phyloP scores from a whole-genome alignment of 35 echinoderm and acorn worm species.

The Apostichopus japonicus region DNA sequence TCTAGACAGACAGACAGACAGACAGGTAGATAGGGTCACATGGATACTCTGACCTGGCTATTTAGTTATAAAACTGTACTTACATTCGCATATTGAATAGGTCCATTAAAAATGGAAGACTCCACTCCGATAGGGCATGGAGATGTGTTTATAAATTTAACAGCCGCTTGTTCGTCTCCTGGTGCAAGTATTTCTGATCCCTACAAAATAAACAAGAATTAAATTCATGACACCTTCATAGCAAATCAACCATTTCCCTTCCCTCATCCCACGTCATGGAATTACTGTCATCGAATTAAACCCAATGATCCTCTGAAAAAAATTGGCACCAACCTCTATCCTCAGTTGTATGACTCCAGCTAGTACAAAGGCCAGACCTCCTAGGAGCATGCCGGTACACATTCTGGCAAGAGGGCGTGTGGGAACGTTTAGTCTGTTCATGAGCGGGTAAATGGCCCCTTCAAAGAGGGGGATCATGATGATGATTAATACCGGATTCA shows the following conservation, averaged over 20 bases:
- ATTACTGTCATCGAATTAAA: no score
- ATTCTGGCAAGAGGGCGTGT: slow-evolving; percentile 86
- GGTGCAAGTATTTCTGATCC: slow-evolving; percentile 63
- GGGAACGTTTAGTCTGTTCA: slow-evolving; percentile 73
- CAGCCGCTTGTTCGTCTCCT: slow-evolving; percentile 49
- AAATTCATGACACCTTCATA: not conserved
- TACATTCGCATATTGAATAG: slow-evolving; percentile 59
- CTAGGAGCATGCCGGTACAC: slow-evolving; percentile 81
- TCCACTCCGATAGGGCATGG: slow-evolving; percentile 72
- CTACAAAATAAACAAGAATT: slow-evolving; percentile 34
- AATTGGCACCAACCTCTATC: slow-evolving; percentile 77
- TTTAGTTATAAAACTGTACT: not conserved
- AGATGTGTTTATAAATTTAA: slow-evolving; percentile 79
- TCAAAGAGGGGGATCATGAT: slow-evolving; percentile 91
- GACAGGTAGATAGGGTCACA: no score
- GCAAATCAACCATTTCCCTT: no score
- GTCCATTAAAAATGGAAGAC: slow-evolving; percentile 58
- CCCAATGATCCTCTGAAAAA: not conserved
- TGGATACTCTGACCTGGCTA: no score
- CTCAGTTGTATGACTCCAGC: slow-evolving; percentile 81
- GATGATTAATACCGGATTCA: slow-evolving; percentile 94
- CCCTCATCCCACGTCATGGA: no score
- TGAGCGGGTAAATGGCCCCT: slow-evolving; percentile 76
- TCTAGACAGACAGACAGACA: no score
- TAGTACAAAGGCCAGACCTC: slow-evolving; percentile 71